These are phyloP conservation scores for Laticauda laticaudata DNA, from an alignment of 2,113 vertebrate genomes.

Conservation along the genomic window DNA sequence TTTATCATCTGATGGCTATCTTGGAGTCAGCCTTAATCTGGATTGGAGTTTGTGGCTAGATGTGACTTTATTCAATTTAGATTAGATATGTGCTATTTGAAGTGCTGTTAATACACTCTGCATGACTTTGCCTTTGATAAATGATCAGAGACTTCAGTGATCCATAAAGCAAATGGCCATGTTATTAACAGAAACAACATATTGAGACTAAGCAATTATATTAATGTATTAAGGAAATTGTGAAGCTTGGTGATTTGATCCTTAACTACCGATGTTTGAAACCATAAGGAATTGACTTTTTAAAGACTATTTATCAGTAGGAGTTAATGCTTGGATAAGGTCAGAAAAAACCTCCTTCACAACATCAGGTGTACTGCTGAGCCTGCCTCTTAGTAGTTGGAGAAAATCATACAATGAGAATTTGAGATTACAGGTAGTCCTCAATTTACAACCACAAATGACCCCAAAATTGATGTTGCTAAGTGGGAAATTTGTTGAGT, in stretches of 20 bases:
- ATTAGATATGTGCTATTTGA: not conserved
- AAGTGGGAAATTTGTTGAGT: too few species aligned
- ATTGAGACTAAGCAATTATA: not conserved
- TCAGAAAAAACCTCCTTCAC: not conserved
- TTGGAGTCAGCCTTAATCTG: not conserved
- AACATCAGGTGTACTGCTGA: not conserved
- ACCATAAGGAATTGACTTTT: not conserved
- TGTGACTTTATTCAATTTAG: not conserved
- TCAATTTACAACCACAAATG: too few species aligned
- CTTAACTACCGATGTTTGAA: not conserved
- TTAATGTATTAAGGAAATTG: not conserved
- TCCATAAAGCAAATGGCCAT: not conserved
- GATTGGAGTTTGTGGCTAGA: not conserved
- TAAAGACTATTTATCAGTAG: not conserved
- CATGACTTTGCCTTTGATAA: not conserved
- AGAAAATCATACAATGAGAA: not conserved
- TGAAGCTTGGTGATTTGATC: not conserved
- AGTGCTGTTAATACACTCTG: not conserved
- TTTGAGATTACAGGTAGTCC: not conserved
- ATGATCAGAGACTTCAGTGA: not conserved
- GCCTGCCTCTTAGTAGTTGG: not conserved
- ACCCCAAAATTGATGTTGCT: too few species aligned
- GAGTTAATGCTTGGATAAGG: not conserved
- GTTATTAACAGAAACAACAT: not conserved
- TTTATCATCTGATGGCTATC: not conserved